A percentile compares a stretch with the other conserved stretches of the same genome.
phyloP scores from a whole-genome alignment of 2,888 invertebrate species.

The Leucophora obtusa region DNA sequence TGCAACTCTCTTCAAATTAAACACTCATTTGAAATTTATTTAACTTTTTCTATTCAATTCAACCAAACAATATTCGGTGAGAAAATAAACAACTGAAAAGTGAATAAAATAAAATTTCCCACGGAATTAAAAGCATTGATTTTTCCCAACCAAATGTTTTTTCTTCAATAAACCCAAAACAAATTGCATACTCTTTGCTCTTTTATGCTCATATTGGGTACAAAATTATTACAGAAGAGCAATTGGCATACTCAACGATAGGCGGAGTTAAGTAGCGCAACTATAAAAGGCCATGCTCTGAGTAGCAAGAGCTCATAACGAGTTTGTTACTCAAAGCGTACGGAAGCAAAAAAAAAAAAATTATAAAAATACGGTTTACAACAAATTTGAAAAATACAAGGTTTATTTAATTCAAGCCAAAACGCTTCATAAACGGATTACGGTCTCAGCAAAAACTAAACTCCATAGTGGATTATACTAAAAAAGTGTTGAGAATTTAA shows the following conservation, averaged over 20 bases:
- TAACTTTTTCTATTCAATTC: not conserved
- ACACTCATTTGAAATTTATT: not conserved
- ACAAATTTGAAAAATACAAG: conserved; percentile 34
- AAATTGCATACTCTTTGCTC: not conserved
- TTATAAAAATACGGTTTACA: conserved; percentile 21
- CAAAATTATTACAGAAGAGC: conserved; percentile 46
- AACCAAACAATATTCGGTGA: conserved; percentile 1
- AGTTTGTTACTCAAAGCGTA: conserved; percentile 68
- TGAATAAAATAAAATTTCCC: conserved; percentile 49
- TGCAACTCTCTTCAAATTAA: not conserved
- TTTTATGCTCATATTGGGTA: conserved; percentile 36
- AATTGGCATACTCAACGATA: conserved; percentile 60
- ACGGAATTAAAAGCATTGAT: conserved; percentile 62
- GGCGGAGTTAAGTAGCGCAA: conserved; percentile 70
- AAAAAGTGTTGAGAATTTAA: conserved; percentile 46
- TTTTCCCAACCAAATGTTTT: conserved; percentile 37
- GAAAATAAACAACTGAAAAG: conserved; percentile 1
- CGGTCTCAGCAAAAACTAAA: conserved; percentile 57
- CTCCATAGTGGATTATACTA: conserved; percentile 42
- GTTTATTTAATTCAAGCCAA: conserved; percentile 25
- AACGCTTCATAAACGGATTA: conserved; percentile 65
- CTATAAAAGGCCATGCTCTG: conserved; percentile 74
- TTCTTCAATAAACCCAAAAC: not conserved
- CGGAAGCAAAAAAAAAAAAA: conserved; percentile 46
- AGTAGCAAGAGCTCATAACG: conserved; percentile 71